A percentile compares a stretch with the other conserved stretches of the same genome.
These are phyloP conservation scores for Agapornis canus DNA, from an alignment of 2,797 vertebrate species.

Conservation along the genomic window DNA sequence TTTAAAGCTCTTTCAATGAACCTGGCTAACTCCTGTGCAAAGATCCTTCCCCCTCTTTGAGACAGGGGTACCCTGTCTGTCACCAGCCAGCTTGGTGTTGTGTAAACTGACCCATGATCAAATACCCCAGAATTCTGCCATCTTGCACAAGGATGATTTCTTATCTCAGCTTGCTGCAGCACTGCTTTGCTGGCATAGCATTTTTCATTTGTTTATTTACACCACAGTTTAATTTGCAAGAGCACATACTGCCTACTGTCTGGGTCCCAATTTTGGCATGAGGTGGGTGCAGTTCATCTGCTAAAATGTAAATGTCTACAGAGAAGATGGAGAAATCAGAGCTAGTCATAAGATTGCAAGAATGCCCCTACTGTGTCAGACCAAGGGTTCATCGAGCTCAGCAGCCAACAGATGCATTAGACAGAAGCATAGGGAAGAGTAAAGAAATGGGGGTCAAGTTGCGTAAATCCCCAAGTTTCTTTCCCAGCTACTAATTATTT, in stretches of 20 bases:
- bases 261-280: not conserved
- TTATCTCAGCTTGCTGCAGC: not conserved
- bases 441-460: not conserved
- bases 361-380: not conserved
- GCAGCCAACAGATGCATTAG: not conserved
- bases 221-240: not conserved
- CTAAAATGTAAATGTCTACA: not conserved
- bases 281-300: not conserved
- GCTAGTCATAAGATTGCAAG: not conserved
- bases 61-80: rapidly evolving
- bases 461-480: not conserved
- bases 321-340: not conserved
- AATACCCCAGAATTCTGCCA: not conserved
- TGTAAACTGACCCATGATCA: not conserved
- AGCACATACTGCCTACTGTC: not conserved
- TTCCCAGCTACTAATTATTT: not conserved
- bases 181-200: not conserved
- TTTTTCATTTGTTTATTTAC: not conserved
- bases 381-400: not conserved
- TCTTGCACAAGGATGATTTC: not conserved
- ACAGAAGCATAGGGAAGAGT: not conserved
- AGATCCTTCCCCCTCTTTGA: not conserved
- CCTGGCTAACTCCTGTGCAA: not conserved
- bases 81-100: not conserved
- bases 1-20: not conserved